Evolutionary conservation across 2,113 vertebrate genomes (phyloP).

Genomic region (Pollimyrus isidori): DNA sequence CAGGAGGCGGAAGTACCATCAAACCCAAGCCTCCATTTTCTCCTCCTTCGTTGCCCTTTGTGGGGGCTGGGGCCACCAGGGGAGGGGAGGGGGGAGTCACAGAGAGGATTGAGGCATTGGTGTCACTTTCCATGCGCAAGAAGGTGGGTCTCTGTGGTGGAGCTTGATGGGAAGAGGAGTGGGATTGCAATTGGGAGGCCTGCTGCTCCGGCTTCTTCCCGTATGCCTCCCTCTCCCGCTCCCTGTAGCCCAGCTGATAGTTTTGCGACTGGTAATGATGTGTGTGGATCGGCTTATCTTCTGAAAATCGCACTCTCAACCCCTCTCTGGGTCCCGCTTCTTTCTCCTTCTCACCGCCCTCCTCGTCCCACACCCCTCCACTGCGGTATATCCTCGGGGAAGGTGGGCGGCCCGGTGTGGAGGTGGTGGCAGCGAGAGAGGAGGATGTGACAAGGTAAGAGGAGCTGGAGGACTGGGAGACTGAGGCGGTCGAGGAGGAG

Average conservation of each 20-base stretch:
- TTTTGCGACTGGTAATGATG: conserved; percentile 50
- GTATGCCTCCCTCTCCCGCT: conserved; percentile 42
- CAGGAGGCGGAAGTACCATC: conserved; percentile 78
- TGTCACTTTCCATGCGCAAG: conserved; percentile 53
- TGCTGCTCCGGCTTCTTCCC: conserved; percentile 46
- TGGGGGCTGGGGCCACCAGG: conserved; percentile 23
- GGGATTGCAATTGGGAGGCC: conserved; percentile 33
- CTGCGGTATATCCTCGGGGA: conserved; percentile 57
- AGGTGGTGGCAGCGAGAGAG: conserved; percentile 32
- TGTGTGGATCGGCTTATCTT: conserved; percentile 48
- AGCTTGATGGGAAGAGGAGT: conserved; percentile 50
- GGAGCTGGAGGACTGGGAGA: conserved; percentile 14
- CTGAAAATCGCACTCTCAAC: conserved; percentile 67
- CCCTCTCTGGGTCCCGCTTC: conserved; percentile 53
- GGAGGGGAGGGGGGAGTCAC: conserved; percentile 50
- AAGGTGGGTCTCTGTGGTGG: conserved; percentile 57
- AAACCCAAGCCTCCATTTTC: conserved; percentile 50
- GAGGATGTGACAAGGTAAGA: conserved; percentile 17
- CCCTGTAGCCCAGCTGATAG: conserved; percentile 43
- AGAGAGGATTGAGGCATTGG: conserved; percentile 49
- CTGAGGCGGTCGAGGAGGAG: conserved; percentile 44
- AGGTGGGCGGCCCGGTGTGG: conserved; percentile 57
- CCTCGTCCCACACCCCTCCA: conserved; percentile 42
- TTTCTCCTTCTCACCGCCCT: conserved; percentile 32
- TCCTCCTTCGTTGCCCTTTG: conserved; percentile 39